Evolutionary conservation across 2,113 vertebrate genomes (phyloP).

Genomic region (Ammodytes marinus): DNA sequence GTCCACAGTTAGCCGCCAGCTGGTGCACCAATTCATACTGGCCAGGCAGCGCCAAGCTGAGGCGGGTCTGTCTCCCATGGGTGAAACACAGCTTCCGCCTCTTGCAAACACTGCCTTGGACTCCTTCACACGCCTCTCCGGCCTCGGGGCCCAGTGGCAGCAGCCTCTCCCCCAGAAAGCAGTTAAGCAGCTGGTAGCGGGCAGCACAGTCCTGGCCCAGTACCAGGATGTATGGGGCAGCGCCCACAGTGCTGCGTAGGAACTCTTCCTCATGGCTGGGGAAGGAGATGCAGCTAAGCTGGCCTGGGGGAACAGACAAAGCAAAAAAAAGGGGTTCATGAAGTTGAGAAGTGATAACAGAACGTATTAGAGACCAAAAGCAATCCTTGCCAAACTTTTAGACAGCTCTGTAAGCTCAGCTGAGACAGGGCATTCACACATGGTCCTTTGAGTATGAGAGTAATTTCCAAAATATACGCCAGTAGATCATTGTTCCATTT

Average conservation of each 20-base stretch:
- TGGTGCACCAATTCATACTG: slow-evolving; percentile 96
- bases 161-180: slow-evolving; percentile 91
- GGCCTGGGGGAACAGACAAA: slow-evolving; percentile 80
- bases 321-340: not conserved
- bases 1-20: slow-evolving; percentile 90
- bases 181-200: slow-evolving; percentile 92
- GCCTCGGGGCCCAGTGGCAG: slow-evolving; percentile 85
- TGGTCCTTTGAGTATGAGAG: not conserved
- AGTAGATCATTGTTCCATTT: not conserved
- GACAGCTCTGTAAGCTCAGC: not conserved
- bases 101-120: slow-evolving; percentile 85
- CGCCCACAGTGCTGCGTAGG: slow-evolving; percentile 89
- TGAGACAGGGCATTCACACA: not conserved
- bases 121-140: slow-evolving; percentile 74
- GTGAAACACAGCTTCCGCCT: slow-evolving; percentile 92
- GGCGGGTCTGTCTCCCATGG: slow-evolving; percentile 88
- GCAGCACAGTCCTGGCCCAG: slow-evolving; percentile 93
- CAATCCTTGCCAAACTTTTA: not conserved
- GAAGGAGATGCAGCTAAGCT: slow-evolving; percentile 90
- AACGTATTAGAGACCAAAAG: not conserved
- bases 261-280: slow-evolving; percentile 93
- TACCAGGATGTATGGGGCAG: slow-evolving; percentile 91
- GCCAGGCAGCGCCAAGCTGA: slow-evolving; percentile 93
- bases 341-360: not conserved
- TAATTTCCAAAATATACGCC: slow-evolving; percentile 4